phyloP scores from a whole-genome alignment of 2,888 invertebrate species.

The Lapara coniferarum region DNA sequence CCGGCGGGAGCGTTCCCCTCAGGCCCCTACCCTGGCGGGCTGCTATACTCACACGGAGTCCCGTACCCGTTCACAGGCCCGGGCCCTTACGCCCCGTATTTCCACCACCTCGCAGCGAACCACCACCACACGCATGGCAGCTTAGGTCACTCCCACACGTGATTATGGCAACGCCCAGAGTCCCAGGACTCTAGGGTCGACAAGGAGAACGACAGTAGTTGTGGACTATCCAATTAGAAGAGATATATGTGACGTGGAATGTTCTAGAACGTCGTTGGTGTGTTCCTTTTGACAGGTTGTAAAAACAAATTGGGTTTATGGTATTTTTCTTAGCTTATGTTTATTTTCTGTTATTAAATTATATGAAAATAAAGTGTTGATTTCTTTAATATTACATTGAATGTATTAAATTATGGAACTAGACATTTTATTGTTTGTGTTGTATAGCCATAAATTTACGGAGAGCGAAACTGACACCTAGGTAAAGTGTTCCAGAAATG shows the following conservation, averaged over 20 bases:
- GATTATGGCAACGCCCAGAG: constrained; percentile 79
- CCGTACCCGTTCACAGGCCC: constrained; percentile 85
- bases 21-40: constrained; percentile 85
- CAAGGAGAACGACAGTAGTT: constrained; percentile 62
- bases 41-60: constrained; percentile 86
- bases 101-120: constrained; percentile 86
- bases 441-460: too few species aligned
- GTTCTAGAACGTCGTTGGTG: background rate
- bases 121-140: constrained; percentile 86
- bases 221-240: constrained; percentile 61
- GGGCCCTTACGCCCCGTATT: constrained; percentile 86
- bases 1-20: constrained; percentile 85
- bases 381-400: too few species aligned
- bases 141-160: constrained; percentile 85
- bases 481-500: too few species aligned
- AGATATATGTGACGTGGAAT: constrained; percentile 12
- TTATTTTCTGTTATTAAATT: background rate
- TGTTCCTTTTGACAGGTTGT: constrained; percentile 12
- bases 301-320: constrained; percentile 9
- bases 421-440: too few species aligned
- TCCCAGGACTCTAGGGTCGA: constrained; percentile 71
- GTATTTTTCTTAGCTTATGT: constrained; percentile 3
- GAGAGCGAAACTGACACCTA: too few species aligned
- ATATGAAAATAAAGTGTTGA: too few species aligned
- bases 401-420: too few species aligned